Evolutionary conservation across 2,888 invertebrate species (phyloP).

Genomic region (Lithodes maja): DNA sequence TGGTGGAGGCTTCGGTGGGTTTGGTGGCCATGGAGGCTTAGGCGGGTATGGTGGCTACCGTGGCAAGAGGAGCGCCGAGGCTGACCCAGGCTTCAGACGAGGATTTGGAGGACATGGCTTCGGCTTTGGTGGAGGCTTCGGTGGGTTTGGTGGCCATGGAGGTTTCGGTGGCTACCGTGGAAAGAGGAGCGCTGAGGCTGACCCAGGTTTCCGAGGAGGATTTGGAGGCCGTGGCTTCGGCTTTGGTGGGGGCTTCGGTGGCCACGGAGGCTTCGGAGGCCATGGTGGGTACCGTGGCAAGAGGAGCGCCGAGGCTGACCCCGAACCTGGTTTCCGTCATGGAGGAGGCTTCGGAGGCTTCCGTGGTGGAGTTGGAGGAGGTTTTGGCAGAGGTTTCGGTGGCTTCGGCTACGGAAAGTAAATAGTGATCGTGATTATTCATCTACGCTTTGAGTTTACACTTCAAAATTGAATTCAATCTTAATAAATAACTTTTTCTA

Average conservation of each 20-base stretch:
- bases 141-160: neutral
- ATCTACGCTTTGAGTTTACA: no score
- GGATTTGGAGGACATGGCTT: constrained; percentile 33
- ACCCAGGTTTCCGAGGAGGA: constrained; percentile 15
- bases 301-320: constrained; percentile 35
- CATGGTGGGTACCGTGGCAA: constrained; percentile 28
- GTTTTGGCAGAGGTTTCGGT: constrained; percentile 28
- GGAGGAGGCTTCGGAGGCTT: constrained; percentile 1
- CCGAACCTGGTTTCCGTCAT: constrained; percentile 22
- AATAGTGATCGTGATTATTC: neutral
- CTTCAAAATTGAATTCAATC: no score
- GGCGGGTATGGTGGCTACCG: constrained; percentile 22
- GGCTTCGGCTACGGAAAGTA: constrained; percentile 39
- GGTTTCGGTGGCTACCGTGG: constrained; percentile 24
- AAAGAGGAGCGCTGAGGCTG: constrained; percentile 35
- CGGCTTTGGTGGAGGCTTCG: constrained; percentile 33
- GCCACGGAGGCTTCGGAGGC: constrained; percentile 26
- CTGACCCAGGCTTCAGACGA: constrained; percentile 13
- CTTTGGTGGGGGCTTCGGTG: constrained; percentile 28
- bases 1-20: constrained; percentile 21
- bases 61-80: constrained; percentile 36
- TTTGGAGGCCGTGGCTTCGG: neutral
- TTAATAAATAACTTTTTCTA: no score
- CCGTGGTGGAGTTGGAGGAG: constrained; percentile 27
- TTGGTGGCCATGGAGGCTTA: neutral